A percentile compares a stretch with the other conserved stretches of the same genome.
Evolutionary conservation across 2,113 vertebrate species (phyloP).

Genomic region (Charina bottae): DNA sequence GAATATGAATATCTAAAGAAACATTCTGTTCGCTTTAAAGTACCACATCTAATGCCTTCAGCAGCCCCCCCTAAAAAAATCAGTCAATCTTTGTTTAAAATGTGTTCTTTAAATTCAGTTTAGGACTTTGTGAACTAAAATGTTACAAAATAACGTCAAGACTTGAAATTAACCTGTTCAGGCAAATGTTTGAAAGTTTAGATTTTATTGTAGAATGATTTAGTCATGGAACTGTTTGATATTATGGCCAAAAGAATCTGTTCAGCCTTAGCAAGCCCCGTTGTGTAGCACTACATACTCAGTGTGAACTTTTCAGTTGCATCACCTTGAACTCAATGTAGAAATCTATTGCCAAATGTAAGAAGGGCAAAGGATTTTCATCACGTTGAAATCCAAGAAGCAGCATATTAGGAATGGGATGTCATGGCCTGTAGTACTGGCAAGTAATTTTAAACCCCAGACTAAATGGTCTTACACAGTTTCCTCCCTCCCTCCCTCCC

Average conservation of each 20-base stretch:
- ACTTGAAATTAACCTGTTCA: neutral
- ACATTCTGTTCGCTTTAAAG: neutral
- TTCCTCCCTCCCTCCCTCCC: neutral
- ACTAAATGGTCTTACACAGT: neutral
- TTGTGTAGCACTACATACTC: no score
- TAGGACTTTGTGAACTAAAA: neutral
- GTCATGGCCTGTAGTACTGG: neutral
- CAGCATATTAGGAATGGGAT: neutral
- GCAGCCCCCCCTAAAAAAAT: neutral
- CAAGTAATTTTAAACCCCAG: neutral
- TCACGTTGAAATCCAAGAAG: neutral
- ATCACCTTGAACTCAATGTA: neutral
- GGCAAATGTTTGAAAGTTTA: neutral
- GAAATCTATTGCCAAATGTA: neutral
- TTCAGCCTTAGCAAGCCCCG: neutral
- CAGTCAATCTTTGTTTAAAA: neutral
- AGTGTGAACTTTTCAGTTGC: neutral
- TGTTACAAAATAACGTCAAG: neutral
- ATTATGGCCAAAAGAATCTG: neutral
- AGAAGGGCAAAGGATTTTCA: neutral
- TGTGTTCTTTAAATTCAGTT: neutral
- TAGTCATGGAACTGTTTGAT: neutral
- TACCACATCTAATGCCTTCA: neutral
- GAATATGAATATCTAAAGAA: neutral
- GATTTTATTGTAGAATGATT: neutral